phyloP scores from a whole-genome alignment of 2,888 invertebrate species.

The Sesamia inferens region DNA sequence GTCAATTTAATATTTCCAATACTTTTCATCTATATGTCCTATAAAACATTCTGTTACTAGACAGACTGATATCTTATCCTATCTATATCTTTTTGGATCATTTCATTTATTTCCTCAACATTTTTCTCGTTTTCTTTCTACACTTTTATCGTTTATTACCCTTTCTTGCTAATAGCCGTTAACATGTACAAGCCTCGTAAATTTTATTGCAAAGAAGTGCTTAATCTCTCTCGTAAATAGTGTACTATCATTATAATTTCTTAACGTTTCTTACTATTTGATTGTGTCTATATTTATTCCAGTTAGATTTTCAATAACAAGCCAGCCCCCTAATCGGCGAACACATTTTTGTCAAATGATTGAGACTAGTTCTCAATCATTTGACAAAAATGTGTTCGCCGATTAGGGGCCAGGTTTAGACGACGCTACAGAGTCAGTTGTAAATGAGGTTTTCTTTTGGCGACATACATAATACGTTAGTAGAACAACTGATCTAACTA shows the following conservation, averaged over 20 bases:
- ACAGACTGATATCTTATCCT: too few species aligned
- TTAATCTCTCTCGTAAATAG: conserved; percentile 37
- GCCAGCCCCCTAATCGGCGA: too few species aligned
- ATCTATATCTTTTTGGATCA: not conserved
- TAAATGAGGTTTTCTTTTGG: not conserved
- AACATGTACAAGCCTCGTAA: conserved; percentile 29
- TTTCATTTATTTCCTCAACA: not conserved
- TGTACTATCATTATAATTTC: conserved; percentile 6
- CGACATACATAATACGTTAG: not conserved
- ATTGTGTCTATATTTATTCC: not conserved
- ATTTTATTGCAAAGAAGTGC: conserved; percentile 49
- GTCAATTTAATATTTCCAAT: not conserved
- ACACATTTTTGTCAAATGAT: too few species aligned
- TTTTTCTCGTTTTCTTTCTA: conserved; percentile 9
- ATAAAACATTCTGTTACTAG: too few species aligned
- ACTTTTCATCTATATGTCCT: too few species aligned
- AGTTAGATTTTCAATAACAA: not conserved
- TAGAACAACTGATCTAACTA: too few species aligned
- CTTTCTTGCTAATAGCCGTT: conserved; percentile 30
- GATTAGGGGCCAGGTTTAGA: not conserved
- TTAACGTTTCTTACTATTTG: conserved; percentile 13
- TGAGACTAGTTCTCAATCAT: too few species aligned
- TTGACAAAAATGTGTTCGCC: too few species aligned
- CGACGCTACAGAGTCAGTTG: not conserved
- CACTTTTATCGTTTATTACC: conserved; percentile 30